A percentile compares a stretch with the other conserved stretches of the same genome.
phyloP scores from a whole-genome alignment of 2,797 vertebrate species.

The Catharus ustulatus region DNA sequence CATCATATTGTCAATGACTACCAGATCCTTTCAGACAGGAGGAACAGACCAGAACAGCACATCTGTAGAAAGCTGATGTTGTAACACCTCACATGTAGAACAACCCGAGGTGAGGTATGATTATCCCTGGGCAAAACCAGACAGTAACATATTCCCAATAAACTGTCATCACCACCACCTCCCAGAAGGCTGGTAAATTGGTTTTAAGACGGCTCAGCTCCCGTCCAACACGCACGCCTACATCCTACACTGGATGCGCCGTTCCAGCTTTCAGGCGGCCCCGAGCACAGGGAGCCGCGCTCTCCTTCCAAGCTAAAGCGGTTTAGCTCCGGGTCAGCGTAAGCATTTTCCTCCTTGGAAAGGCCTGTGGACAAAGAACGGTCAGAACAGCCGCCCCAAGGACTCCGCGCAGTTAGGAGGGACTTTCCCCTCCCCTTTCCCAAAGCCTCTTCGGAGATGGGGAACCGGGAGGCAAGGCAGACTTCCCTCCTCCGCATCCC shows the following conservation, averaged over 20 bases:
- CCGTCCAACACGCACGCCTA: neutral
- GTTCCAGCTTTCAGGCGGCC: neutral
- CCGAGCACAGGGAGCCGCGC: neutral
- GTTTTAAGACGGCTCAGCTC: neutral
- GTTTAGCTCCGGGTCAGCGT: neutral
- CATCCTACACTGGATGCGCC: neutral
- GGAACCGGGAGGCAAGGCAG: neutral
- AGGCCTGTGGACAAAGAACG: neutral
- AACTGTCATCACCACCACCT: neutral
- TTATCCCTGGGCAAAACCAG: neutral
- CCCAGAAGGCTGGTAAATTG: neutral
- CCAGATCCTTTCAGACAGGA: neutral
- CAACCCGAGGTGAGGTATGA: neutral
- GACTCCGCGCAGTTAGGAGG: neutral
- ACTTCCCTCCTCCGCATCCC: too few relatives aligned
- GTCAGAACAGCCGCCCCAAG: neutral
- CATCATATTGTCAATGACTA: neutral
- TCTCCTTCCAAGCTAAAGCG: neutral
- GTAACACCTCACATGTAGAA: rapidly evolving
- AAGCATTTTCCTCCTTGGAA: neutral
- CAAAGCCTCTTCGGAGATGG: neutral
- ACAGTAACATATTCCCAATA: neutral
- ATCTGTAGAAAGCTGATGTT: neutral
- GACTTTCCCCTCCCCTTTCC: neutral
- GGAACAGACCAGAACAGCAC: neutral